These are phyloP conservation scores for Oceanodroma tethys DNA, from an alignment of 2,113 vertebrate genomes.

Conservation along the genomic window DNA sequence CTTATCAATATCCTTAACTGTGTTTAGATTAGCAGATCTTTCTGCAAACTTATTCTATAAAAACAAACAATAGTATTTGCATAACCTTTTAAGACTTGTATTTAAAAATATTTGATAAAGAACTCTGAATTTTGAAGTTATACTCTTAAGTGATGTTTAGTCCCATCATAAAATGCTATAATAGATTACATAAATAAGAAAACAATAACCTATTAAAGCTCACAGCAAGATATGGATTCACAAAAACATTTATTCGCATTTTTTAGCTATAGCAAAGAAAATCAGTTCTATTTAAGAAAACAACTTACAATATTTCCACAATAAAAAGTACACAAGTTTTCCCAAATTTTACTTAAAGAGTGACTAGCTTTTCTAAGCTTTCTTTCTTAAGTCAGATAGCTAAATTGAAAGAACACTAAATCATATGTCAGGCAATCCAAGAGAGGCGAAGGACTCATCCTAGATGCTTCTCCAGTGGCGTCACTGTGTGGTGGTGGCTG, in stretches of 20 bases:
- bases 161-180: too few relatives aligned
- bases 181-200: too few relatives aligned
- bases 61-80: neutral
- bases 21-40: neutral
- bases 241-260: neutral
- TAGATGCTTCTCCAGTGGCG: too few relatives aligned
- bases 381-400: neutral
- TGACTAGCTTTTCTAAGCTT: neutral
- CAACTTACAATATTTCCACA: neutral
- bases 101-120: too few relatives aligned
- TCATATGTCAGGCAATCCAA: too few relatives aligned
- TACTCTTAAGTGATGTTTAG: too few relatives aligned
- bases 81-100: too few relatives aligned
- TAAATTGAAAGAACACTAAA: neutral
- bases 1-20: neutral
- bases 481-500: too few relatives aligned
- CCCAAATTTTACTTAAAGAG: neutral
- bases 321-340: neutral
- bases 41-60: neutral
- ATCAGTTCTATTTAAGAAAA: neutral
- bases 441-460: too few relatives aligned
- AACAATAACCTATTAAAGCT: neutral
- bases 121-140: too few relatives aligned
- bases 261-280: neutral
- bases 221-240: neutral